These are phyloP conservation scores for Sebastes jordani DNA, from an alignment of 2,797 vertebrate genomes.

Conservation along the genomic window DNA sequence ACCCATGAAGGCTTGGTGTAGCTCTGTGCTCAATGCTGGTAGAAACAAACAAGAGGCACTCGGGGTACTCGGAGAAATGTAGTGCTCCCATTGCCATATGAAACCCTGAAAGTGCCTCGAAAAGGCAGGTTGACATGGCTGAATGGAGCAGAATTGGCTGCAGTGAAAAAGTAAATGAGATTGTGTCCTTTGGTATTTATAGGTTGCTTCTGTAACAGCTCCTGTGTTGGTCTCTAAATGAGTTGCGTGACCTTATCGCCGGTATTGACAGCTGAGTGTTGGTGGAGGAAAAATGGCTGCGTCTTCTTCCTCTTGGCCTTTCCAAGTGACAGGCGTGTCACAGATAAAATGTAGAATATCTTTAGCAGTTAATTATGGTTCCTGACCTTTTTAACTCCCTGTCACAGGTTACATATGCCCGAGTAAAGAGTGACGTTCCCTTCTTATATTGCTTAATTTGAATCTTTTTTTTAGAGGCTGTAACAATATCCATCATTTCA, in stretches of 20 bases:
- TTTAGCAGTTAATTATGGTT: neutral
- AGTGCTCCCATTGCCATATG: neutral
- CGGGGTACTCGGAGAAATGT: neutral
- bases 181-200: conserved; percentile 39
- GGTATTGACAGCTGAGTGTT: neutral
- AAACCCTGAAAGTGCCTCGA: neutral
- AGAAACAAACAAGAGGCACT: neutral
- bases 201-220: neutral
- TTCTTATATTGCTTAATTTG: neutral
- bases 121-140: conserved; percentile 14
- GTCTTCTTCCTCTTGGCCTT: conserved; percentile 22
- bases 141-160: conserved; percentile 18
- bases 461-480: neutral
- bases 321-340: neutral
- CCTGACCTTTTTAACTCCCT: neutral
- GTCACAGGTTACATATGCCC: neutral
- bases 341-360: neutral
- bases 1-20: neutral
- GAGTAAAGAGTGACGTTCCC: neutral
- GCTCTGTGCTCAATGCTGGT: neutral
- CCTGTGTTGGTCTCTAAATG: conserved; percentile 2
- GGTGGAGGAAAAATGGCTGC: conserved; percentile 1
- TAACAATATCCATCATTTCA: neutral
- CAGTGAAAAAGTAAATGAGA: conserved; percentile 23
- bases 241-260: conserved; percentile 36